A percentile compares a stretch with the other conserved stretches of the same genome.
phyloP scores from a whole-genome alignment of 2,797 vertebrate genomes.

The Sebastes iracundus region DNA sequence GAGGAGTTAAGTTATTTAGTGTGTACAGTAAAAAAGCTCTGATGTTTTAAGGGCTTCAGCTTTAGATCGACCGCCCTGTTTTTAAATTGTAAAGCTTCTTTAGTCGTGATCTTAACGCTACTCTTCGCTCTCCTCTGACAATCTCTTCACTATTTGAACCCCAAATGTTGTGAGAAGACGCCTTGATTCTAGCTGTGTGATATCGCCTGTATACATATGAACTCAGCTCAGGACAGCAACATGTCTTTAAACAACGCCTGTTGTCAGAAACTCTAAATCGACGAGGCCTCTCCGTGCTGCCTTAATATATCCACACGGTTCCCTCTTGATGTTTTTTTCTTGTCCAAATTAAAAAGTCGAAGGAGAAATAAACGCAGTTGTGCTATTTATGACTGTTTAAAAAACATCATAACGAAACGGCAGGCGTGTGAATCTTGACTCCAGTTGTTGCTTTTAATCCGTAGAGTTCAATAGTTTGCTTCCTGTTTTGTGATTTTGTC shows the following conservation, averaged over 20 bases:
- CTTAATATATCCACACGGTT: slow-evolving; percentile 23
- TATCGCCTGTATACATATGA: accelerated
- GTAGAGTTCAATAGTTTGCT: background rate
- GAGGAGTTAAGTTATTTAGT: slow-evolving; percentile 55
- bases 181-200: background rate
- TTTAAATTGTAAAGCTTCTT: background rate
- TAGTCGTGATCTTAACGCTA: too few relatives aligned
- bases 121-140: background rate
- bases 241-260: background rate
- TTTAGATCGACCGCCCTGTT: background rate
- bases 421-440: background rate
- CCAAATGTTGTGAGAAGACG: background rate
- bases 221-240: background rate
- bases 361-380: background rate
- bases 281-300: slow-evolving; percentile 7
- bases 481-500: background rate
- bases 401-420: too few relatives aligned
- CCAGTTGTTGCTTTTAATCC: background rate
- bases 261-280: background rate
- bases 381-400: background rate
- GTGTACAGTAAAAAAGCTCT: slow-evolving; percentile 38
- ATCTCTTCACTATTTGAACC: background rate
- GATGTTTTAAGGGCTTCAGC: slow-evolving; percentile 22
- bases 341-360: background rate
- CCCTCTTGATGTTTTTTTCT: background rate